These are phyloP conservation scores for Cremastinae sp. DNA, from an alignment of 2,888 invertebrate genomes.

Conservation along the genomic window DNA sequence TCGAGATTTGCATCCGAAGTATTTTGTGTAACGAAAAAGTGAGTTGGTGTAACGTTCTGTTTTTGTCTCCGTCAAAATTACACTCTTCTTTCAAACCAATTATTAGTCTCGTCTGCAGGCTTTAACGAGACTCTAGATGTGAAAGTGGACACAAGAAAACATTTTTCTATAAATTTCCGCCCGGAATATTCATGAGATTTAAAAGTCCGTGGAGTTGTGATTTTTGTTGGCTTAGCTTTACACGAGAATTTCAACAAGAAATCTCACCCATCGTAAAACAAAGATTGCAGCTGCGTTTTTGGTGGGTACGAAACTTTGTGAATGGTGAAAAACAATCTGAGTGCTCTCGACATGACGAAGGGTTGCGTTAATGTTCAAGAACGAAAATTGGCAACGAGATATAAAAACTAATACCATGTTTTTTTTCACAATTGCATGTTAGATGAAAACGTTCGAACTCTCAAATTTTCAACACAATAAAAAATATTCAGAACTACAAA, in stretches of 20 bases:
- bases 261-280: conserved; percentile 6
- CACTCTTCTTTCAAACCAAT: conserved; percentile 16
- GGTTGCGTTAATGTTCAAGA: neutral
- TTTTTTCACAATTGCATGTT: neutral
- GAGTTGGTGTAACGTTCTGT: conserved; percentile 7
- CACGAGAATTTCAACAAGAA: conserved; percentile 20
- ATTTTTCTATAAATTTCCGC: conserved; percentile 29
- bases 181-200: conserved; percentile 50
- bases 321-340: conserved; percentile 15
- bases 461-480: too few relatives aligned
- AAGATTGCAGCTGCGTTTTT: neutral
- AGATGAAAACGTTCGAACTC: neutral
- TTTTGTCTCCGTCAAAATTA: conserved; percentile 20
- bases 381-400: conserved; percentile 28
- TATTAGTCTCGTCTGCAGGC: conserved; percentile 32
- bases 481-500: too few relatives aligned
- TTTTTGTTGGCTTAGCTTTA: conserved; percentile 12
- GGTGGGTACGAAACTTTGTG: neutral
- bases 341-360: neutral
- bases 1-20: neutral
- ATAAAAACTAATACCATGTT: conserved; percentile 14
- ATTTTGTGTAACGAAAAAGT: conserved; percentile 16
- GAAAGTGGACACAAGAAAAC: conserved; percentile 33
- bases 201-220: conserved; percentile 27
- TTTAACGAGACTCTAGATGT: conserved; percentile 38